phyloP scores from a whole-genome alignment of 2,888 invertebrate genomes.

The Stenotaenia linearis region DNA sequence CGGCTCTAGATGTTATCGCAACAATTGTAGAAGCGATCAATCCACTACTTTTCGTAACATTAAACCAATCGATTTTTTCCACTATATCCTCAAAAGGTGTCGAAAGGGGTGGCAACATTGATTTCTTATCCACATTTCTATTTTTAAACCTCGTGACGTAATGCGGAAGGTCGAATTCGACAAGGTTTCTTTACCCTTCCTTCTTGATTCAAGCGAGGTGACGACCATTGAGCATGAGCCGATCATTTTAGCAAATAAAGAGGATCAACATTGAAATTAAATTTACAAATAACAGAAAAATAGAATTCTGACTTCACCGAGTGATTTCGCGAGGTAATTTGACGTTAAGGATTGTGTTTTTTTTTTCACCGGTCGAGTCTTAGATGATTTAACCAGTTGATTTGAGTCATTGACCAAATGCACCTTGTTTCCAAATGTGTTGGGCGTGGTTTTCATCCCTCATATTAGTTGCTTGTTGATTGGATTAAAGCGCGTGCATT shows the following conservation, averaged over 20 bases:
- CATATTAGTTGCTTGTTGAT: constrained; percentile 23
- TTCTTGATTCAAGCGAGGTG: neutral
- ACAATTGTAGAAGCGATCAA: neutral
- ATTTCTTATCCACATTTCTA: constrained; percentile 20
- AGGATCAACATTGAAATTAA: neutral
- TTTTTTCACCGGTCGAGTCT: neutral
- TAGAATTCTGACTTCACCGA: too few relatives aligned
- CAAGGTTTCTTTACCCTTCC: constrained; percentile 5
- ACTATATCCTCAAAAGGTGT: neutral
- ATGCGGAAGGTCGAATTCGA: neutral
- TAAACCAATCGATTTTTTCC: neutral
- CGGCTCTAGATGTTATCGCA: neutral
- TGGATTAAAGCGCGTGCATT: constrained; percentile 19
- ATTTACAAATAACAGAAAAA: too few relatives aligned
- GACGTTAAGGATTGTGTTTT: too few relatives aligned
- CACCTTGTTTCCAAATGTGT: neutral
- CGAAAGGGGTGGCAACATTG: constrained; percentile 11
- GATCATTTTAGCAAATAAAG: neutral
- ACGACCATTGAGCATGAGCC: neutral
- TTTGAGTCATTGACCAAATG: neutral
- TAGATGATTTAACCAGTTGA: neutral
- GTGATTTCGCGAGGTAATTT: too few relatives aligned
- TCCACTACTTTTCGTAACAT: neutral
- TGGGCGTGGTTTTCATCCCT: neutral
- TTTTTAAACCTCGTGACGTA: neutral